Base-by-base conservation (phyloP, 2,113 vertebrate species). In the Chinchilla lanigera region DNA sequence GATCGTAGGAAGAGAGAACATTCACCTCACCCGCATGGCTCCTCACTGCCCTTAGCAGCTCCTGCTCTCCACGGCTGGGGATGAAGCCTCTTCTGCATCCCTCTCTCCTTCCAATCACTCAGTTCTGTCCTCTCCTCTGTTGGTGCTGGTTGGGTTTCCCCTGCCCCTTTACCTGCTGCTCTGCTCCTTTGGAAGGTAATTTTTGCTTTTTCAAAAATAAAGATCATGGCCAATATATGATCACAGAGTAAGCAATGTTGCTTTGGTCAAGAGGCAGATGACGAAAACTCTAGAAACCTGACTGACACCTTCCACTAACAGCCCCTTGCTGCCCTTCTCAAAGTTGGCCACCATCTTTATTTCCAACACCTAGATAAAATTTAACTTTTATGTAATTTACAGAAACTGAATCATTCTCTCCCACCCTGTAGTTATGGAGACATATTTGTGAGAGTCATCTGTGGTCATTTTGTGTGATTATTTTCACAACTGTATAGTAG, bases 1-100 rank as follows among this genome's bases (percentile, higher is more conserved):
- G 89, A 92, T 89, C 16, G n/a, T 13, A 95, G 47, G n/a, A 95
- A 89, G 38, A 38, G 69, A 86, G 35, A 75, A 56, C 41, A 71
- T 69, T 90, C 10, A 87, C 33, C 87, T 84, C 75, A 26, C 50
- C 6, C 58, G n/a, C 26, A 0, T 3, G 35, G 44, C 30, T 0
- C 17, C 30, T 71, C 38, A 22, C 13, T 22, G 6, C 19, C n/a
- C 13, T 35, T 3, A 33, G 17, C 19, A 54, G 73, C 75, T 28
- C 44, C 47, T n/a, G 17, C 16, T 47, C 30, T 11, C 14, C 7
- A 20, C 28, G 9, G 28, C 26, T 65, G 77, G 30, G 35, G 19
- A 10, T 8, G 54, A 22, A 28, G 12, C 8, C 28, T 61, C 0
- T 2, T 7, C 35, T 33, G 0, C 7, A 50, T 0, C 1, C 38